phyloP scores from a whole-genome alignment of 2,888 invertebrate species.

The Operophtera brumata region DNA sequence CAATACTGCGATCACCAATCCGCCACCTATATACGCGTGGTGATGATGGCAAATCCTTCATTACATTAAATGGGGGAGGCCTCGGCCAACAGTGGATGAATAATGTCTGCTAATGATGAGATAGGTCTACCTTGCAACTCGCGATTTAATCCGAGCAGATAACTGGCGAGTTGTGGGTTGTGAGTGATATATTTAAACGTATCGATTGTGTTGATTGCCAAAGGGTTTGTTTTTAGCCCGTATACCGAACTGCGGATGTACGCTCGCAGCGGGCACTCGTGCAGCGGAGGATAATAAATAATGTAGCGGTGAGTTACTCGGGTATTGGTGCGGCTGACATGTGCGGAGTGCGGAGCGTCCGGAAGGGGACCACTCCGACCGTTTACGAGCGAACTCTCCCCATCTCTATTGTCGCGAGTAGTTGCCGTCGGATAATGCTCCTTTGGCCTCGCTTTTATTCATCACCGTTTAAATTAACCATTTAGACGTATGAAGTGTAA shows the following conservation, averaged over 20 bases:
- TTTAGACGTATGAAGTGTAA: conserved; percentile 8
- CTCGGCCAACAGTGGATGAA: too few relatives aligned
- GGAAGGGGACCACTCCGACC: conserved; percentile 60
- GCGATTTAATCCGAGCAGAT: too few relatives aligned
- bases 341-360: conserved; percentile 32
- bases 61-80: too few relatives aligned
- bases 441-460: conserved; percentile 31
- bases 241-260: conserved; percentile 8
- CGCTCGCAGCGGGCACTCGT: conserved; percentile 15
- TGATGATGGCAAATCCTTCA: too few relatives aligned
- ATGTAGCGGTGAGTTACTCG: conserved; percentile 25
- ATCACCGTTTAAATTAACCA: conserved; percentile 9
- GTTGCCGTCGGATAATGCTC: conserved; percentile 44
- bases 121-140: too few relatives aligned
- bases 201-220: conserved; percentile 12
- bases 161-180: too few relatives aligned
- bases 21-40: too few relatives aligned
- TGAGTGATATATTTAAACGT: background rate
- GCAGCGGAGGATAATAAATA: conserved; percentile 20
- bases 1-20: too few relatives aligned
- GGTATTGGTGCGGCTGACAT: conserved; percentile 25
- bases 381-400: conserved; percentile 52
- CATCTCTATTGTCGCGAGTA: conserved; percentile 49
- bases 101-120: too few relatives aligned
- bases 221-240: conserved; percentile 9